These are phyloP conservation scores for Perdita meconis DNA, from an alignment of 2,888 invertebrate species.

Conservation along the genomic window DNA sequence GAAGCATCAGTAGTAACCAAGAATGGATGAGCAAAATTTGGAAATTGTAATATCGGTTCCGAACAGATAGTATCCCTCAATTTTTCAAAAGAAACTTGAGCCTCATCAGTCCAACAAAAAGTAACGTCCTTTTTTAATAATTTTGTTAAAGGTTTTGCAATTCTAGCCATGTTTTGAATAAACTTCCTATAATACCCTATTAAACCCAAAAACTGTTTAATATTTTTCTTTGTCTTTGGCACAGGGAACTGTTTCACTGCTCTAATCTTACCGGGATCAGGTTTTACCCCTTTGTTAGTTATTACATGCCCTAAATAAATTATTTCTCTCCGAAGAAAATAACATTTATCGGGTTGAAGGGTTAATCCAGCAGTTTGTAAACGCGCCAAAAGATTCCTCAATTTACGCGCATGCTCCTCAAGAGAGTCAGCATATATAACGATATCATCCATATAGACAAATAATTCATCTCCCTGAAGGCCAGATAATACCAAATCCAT, in stretches of 20 bases:
- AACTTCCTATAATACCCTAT: conserved; percentile 1
- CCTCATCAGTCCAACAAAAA: not conserved
- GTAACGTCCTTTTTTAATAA: conserved; percentile 16
- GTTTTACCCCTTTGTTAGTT: not conserved
- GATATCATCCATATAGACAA: conserved; percentile 20
- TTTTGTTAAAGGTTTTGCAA: not conserved
- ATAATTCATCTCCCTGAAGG: not conserved
- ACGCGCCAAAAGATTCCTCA: not conserved
- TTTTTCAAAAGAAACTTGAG: not conserved
- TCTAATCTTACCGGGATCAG: not conserved
- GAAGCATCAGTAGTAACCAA: not conserved
- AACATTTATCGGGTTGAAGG: conserved; percentile 6
- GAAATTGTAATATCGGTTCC: not conserved
- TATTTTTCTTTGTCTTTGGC: not conserved
- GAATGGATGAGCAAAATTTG: not conserved
- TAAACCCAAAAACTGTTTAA: conserved; percentile 13
- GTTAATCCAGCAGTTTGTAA: not conserved
- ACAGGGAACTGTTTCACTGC: not conserved
- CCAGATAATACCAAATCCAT: not conserved
- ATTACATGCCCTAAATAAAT: conserved; percentile 1
- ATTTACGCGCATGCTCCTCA: not conserved
- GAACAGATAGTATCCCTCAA: not conserved
- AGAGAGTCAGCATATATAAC: not conserved
- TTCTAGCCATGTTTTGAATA: not conserved
- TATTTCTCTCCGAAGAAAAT: not conserved